Base-by-base conservation (phyloP, 2,797 vertebrate species). In the Hafferia zeledoni region DNA sequence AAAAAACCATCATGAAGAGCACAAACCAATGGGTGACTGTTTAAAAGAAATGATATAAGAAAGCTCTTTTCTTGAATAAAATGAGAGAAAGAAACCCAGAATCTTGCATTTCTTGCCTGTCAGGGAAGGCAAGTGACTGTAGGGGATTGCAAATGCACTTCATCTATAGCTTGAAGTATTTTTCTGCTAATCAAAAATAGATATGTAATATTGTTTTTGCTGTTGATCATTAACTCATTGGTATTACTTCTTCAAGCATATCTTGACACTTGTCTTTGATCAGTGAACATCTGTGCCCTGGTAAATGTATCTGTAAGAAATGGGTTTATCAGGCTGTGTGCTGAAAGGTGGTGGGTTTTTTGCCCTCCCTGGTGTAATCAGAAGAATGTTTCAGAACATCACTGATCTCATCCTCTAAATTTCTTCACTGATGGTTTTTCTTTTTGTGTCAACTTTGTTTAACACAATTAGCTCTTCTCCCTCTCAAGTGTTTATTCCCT, bases 401-500 rank as follows among this genome's bases (percentile, higher is more conserved):
- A 31, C 65, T 41, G 72, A 19, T 71, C 46, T 74, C 13, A 13
- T 61, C 57, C 46, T 61, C 49, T 85, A 30, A 55, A 47, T 78
- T 64, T 81, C 22, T 88, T 65, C 65, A 33, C 35, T 67, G 28
- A 2, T 50, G 70, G 13, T 37, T 75, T 63, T 80, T 53, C 53
- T 75, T 85, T 57, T 69, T 2, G 0, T 78, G 82, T 91, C 85
- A 75, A 10, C 60, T 81, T 90, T 75, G 80, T 86, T 87, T 78
- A 68, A 55, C 65, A 75, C 25, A 37, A 2, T 19, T 61, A 65
- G 31, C 47, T 86, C 23, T 81, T 80, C 30, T 83, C 39, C 57
- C 24, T 84, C 70, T 74, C 39, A 31, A 77, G 37, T 90, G 61
- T 94, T 94, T 93, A 75, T 95, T 90, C 93, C 55, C 35, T 78